phyloP scores from a whole-genome alignment of 1,140 invertebrate genomes.

The Armadillidium nasatum region DNA sequence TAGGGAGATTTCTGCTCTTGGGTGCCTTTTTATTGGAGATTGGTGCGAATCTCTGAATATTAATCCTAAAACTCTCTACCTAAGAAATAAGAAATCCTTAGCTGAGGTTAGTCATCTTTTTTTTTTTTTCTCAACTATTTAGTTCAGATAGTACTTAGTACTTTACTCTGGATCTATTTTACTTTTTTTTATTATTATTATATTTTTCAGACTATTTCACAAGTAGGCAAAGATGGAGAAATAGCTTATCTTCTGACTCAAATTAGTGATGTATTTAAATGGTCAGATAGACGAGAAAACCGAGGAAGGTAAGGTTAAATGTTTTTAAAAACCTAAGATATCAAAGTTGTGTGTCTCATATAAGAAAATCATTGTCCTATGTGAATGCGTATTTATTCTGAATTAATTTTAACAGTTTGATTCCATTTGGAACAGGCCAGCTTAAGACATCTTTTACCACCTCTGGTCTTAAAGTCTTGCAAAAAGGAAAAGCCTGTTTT shows the following conservation, averaged over 20 bases:
- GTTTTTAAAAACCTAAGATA: too few species aligned
- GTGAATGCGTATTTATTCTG: too few species aligned
- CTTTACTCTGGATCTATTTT: too few species aligned
- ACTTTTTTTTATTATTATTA: neutral
- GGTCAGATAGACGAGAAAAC: neutral
- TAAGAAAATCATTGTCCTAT: too few species aligned
- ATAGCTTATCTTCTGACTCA: neutral
- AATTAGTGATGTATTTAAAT: neutral
- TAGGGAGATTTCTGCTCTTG: neutral
- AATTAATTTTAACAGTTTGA: neutral
- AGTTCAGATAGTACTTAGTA: too few species aligned
- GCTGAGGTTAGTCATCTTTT: neutral
- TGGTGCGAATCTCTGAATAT: neutral
- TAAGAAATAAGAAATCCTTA: conserved; percentile 6
- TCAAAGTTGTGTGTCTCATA: too few species aligned
- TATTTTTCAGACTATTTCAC: neutral
- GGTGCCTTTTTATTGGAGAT: neutral
- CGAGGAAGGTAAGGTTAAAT: neutral
- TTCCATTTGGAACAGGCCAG: conserved; percentile 27
- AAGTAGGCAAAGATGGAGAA: neutral
- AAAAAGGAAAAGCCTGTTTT: conserved; percentile 23
- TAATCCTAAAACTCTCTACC: neutral
- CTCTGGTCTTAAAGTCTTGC: conserved; percentile 27
- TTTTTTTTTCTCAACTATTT: too few species aligned
- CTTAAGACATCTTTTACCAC: conserved; percentile 32